Percentiles rank a stretch among this genome's conserved stretches.
Conservation (phyloP, 2,113 vertebrate species). For the Tragelaphus imberbis region DNA sequence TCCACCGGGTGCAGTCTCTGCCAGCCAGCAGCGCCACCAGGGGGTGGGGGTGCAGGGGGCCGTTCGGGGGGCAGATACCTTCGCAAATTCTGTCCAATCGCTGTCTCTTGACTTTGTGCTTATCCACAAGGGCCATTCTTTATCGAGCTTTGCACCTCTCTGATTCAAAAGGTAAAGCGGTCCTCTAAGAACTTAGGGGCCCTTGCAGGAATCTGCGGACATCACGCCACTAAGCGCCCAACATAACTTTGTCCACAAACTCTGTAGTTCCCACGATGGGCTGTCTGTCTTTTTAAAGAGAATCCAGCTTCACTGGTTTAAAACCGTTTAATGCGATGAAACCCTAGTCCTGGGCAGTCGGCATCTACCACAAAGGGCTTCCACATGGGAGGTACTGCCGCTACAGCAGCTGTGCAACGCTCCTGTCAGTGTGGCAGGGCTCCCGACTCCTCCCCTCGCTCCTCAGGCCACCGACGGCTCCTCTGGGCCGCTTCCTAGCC, state of each 20-base stretch:
- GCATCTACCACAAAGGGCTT: background rate
- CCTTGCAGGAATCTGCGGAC: constrained; percentile 84
- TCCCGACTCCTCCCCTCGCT: rapidly evolving
- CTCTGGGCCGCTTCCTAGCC: background rate
- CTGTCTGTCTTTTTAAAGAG: background rate
- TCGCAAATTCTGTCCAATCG: constrained; percentile 97
- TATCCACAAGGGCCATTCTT: constrained; percentile 96
- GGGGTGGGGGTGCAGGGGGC: constrained; percentile 96
- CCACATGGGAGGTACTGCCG: background rate
- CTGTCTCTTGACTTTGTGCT: constrained; percentile 99
- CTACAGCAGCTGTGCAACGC: rapidly evolving
- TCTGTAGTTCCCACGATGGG: background rate
- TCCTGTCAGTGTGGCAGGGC: rapidly evolving
- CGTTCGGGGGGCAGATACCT: constrained; percentile 98
- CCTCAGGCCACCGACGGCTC: background rate
- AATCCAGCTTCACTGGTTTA: constrained; percentile 36
- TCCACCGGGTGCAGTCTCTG: constrained; percentile 97
- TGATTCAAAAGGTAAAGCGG: constrained; percentile 79
- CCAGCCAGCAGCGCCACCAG: constrained; percentile 95
- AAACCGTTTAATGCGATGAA: constrained; percentile 4
- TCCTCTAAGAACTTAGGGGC: constrained; percentile 85
- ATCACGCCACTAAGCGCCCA: constrained; percentile 84
- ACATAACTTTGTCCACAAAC: background rate
- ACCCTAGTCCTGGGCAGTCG: background rate
- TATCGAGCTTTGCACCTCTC: constrained; percentile 71